These are phyloP conservation scores for Talpa occidentalis DNA, from an alignment of 2,113 vertebrate species.

Conservation along the genomic window DNA sequence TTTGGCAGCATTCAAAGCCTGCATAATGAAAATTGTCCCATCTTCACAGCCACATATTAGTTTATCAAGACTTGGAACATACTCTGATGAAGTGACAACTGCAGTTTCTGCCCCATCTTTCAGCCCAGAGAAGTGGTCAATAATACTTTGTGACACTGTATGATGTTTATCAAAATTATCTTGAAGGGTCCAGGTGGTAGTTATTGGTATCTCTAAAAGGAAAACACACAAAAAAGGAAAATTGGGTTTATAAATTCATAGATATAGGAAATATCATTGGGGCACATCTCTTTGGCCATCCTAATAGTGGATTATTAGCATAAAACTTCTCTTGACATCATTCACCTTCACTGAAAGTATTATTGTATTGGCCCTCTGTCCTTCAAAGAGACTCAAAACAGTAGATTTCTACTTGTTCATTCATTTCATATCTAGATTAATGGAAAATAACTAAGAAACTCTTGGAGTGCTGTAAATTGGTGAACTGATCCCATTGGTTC, in stretches of 20 bases:
- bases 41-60: constrained; percentile 89
- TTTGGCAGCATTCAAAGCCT: constrained; percentile 85
- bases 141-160: constrained; percentile 79
- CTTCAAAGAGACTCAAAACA: not conserved
- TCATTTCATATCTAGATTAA: not conserved
- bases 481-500: not conserved
- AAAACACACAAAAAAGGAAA: not conserved
- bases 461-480: not conserved
- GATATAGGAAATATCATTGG: not conserved
- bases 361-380: not conserved
- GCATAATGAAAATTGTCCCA: constrained; percentile 85
- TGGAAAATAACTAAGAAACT: not conserved
- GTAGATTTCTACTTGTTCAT: not conserved
- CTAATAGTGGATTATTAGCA: not conserved
- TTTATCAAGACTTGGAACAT: constrained; percentile 85
- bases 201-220: constrained; percentile 85
- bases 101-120: constrained; percentile 52
- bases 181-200: constrained; percentile 85
- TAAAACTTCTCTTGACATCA: not conserved
- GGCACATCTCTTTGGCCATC: not conserved
- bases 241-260: not conserved
- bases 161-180: constrained; percentile 84
- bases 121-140: constrained; percentile 76
- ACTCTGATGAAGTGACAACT: constrained; percentile 84
- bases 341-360: not conserved